phyloP scores from a whole-genome alignment of 2,888 invertebrate genomes.

The Melikaiella ostensackeni region DNA sequence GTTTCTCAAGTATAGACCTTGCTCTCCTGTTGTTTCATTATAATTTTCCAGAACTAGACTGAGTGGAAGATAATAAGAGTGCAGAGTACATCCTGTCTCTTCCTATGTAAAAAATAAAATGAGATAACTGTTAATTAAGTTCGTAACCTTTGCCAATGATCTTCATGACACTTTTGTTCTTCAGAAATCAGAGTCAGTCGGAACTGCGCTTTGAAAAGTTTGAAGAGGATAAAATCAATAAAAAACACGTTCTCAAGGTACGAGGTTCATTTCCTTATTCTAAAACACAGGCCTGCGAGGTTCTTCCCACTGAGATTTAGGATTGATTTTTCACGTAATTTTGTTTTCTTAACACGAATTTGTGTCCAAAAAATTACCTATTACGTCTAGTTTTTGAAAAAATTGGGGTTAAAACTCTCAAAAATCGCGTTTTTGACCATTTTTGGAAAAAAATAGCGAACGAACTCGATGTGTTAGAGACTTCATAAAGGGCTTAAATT shows the following conservation, averaged over 20 bases:
- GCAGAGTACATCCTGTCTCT: slow-evolving; percentile 21
- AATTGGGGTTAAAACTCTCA: too few species aligned
- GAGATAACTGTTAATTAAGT: slow-evolving; percentile 20
- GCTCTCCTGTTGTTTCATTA: neutral
- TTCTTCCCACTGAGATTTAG: too few species aligned
- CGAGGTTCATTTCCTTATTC: neutral
- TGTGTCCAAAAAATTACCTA: too few species aligned
- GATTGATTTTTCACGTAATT: too few species aligned
- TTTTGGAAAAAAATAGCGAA: too few species aligned
- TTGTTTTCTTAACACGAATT: too few species aligned
- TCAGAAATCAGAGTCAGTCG: slow-evolving; percentile 6
- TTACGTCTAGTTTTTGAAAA: too few species aligned
- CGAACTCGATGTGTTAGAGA: too few species aligned
- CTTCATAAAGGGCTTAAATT: too few species aligned
- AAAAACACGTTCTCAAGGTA: neutral
- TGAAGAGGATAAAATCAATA: neutral
- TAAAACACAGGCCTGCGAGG: too few species aligned
- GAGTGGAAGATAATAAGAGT: slow-evolving; percentile 23
- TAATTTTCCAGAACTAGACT: slow-evolving; percentile 22
- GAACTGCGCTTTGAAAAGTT: slow-evolving; percentile 1
- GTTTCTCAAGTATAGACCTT: neutral
- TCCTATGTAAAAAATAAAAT: slow-evolving; percentile 6
- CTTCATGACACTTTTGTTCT: slow-evolving; percentile 23
- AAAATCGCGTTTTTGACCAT: too few species aligned
- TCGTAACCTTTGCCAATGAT: slow-evolving; percentile 30